Conservation (phyloP, 2,888 invertebrate species). For the Erebia ligea region DNA sequence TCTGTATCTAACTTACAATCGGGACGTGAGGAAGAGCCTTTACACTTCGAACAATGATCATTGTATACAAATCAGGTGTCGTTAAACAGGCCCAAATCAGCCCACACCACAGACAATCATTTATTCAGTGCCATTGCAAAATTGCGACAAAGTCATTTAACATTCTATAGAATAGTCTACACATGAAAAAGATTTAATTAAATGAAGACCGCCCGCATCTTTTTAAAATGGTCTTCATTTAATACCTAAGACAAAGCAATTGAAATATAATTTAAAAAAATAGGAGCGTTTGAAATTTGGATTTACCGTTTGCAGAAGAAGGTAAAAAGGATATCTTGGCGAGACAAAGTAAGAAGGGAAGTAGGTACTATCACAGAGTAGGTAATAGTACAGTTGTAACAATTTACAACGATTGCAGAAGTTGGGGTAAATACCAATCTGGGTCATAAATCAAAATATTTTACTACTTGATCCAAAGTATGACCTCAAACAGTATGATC, state of each 20-base stretch:
- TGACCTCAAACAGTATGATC: too few relatives aligned
- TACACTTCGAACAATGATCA: slow-evolving; percentile 68
- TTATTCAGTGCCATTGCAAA: slow-evolving; percentile 36
- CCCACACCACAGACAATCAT: slow-evolving; percentile 47
- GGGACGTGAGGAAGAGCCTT: slow-evolving; percentile 27
- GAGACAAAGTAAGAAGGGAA: too few relatives aligned
- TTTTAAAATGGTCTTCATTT: background rate
- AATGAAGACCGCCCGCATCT: slow-evolving; percentile 20
- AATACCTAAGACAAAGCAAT: too few relatives aligned
- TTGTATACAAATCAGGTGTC: slow-evolving; percentile 78
- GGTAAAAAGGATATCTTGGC: background rate
- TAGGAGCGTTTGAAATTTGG: too few relatives aligned
- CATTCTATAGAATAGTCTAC: slow-evolving; percentile 21
- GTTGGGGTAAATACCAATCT: background rate
- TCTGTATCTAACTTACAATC: slow-evolving; percentile 2
- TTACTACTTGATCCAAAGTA: too few relatives aligned
- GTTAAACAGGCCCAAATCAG: slow-evolving; percentile 57
- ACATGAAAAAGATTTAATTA: slow-evolving; percentile 27
- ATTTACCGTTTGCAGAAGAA: background rate
- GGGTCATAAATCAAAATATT: too few relatives aligned
- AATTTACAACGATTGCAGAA: background rate
- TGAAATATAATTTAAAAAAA: too few relatives aligned
- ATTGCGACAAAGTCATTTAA: slow-evolving; percentile 29
- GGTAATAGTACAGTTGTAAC: too few relatives aligned
- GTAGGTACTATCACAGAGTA: too few relatives aligned